phyloP scores from a whole-genome alignment of 2,113 vertebrate genomes.

The Catharus minimus region DNA sequence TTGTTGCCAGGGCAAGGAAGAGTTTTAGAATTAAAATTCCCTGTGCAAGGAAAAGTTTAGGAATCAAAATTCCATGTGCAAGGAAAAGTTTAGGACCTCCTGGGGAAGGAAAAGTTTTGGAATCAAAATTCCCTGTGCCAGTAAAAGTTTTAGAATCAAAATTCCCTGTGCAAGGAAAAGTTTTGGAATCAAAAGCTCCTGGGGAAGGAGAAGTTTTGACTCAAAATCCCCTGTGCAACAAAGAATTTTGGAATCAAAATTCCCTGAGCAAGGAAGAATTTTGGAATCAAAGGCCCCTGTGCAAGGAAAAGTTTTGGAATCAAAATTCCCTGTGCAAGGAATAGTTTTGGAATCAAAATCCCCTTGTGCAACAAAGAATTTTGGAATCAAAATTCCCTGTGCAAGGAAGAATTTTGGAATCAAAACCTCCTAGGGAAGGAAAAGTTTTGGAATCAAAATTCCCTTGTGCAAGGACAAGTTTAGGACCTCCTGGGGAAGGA shows the following conservation, averaged over 20 bases:
- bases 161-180: background rate
- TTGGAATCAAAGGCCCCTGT: background rate
- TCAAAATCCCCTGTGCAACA: accelerated
- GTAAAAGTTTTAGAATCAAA: background rate
- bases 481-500: background rate
- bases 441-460: background rate
- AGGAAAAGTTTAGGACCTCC: background rate
- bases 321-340: background rate
- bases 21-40: background rate
- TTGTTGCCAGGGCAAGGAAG: background rate
- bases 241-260: background rate
- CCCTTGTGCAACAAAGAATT: background rate
- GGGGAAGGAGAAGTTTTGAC: background rate
- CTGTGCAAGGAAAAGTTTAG: background rate
- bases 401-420: background rate
- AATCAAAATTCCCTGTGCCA: accelerated
- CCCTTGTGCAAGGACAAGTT: background rate
- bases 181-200: background rate
- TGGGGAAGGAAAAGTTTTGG: background rate
- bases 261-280: accelerated
- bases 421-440: accelerated
- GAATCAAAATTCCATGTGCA: background rate
- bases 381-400: background rate
- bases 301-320: accelerated
- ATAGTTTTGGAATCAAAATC: background rate